Evolutionary conservation across 2,113 vertebrate genomes (phyloP).

Genomic region (Menura novaehollandiae): DNA sequence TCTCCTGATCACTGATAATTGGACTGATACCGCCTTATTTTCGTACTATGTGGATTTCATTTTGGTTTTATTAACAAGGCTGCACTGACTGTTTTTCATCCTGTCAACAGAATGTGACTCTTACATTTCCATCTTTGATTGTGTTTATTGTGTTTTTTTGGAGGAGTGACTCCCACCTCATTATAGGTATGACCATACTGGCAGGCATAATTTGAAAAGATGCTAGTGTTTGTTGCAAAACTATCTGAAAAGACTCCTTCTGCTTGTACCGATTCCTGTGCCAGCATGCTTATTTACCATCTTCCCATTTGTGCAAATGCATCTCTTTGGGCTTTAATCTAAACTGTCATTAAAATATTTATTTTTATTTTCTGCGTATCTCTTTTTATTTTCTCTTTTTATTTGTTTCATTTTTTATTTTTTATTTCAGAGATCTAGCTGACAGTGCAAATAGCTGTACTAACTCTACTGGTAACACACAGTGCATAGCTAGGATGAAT

Average conservation of each 20-base stretch:
- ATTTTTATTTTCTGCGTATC: rapidly evolving
- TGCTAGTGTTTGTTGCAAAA: neutral
- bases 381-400: neutral
- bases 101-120: neutral
- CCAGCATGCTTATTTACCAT: neutral
- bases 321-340: neutral
- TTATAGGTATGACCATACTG: neutral
- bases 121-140: neutral
- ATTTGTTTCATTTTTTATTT: neutral
- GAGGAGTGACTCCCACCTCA: neutral
- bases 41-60: neutral
- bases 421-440: neutral
- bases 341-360: neutral
- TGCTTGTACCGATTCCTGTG: neutral
- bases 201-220: neutral
- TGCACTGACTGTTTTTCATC: neutral
- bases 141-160: neutral
- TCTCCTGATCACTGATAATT: neutral
- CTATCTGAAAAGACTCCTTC: neutral
- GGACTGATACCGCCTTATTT: neutral
- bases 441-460: neutral
- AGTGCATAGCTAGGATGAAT: neutral
- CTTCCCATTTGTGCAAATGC: neutral
- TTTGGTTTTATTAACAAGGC: neutral
- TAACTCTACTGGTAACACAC: neutral